Percentiles rank a stretch among this genome's conserved stretches.
Conservation (phyloP, 2,797 vertebrate genomes). For the Naso thynnoides region DNA sequence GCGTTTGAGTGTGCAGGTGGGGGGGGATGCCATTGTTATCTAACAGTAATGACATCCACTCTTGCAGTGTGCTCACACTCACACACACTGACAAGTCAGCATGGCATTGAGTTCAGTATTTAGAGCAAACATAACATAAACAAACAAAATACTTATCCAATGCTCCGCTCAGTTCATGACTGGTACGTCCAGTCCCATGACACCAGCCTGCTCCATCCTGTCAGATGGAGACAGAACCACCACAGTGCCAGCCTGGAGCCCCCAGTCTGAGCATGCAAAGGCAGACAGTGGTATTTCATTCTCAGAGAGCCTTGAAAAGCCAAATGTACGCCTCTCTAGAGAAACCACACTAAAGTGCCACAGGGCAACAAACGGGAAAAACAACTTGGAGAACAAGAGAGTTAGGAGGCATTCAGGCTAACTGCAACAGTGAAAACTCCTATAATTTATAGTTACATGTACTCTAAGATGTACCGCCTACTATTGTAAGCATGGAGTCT, state of each 20-base stretch:
- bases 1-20: conserved; percentile 14
- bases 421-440: conserved; percentile 55
- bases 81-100: too few relatives aligned
- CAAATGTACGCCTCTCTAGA: conserved; percentile 72
- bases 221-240: conserved; percentile 45
- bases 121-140: conserved; percentile 4
- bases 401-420: conserved; percentile 55
- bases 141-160: conserved; percentile 1
- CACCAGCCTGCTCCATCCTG: conserved; percentile 45
- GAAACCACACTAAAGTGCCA: conserved; percentile 78
- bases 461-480: conserved; percentile 41
- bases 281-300: conserved; percentile 77
- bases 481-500: conserved; percentile 46
- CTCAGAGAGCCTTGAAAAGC: conserved; percentile 68
- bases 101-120: background rate
- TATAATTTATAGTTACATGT: conserved; percentile 62
- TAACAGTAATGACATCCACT: conserved; percentile 28
- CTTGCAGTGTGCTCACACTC: conserved; percentile 17
- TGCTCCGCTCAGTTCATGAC: conserved; percentile 10
- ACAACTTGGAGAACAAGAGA: conserved; percentile 76
- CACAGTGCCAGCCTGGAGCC: conserved; percentile 59
- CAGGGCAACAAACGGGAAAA: conserved; percentile 79
- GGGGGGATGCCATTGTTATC: conserved; percentile 18
- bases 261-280: conserved; percentile 70
- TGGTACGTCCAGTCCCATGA: conserved; percentile 34